Conservation (phyloP, 2,797 vertebrate species). For the Mormyrus proboscirostris region DNA sequence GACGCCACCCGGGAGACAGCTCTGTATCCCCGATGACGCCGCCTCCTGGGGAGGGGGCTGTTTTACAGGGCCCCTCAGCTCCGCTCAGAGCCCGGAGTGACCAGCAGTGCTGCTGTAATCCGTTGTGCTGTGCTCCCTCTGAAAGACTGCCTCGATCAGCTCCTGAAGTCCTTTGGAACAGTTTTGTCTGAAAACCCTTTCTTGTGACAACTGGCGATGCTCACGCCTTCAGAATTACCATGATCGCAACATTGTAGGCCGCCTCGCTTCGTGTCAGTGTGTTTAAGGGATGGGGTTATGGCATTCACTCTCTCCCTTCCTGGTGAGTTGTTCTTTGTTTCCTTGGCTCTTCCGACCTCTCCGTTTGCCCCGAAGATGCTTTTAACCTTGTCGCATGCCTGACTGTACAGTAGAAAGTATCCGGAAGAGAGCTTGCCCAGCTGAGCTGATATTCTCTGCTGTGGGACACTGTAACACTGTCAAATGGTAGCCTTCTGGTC, state of each 20-base stretch:
- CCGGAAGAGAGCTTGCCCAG: not conserved
- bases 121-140: not conserved
- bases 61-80: not conserved
- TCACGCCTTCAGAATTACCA: not conserved
- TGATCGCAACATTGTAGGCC: not conserved
- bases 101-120: not conserved
- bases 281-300: not conserved
- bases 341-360: not conserved
- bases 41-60: not conserved
- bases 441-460: not conserved
- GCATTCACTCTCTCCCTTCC: not conserved
- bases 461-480: not conserved
- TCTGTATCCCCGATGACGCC: not conserved
- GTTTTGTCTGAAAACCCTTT: not conserved
- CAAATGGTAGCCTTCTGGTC: not conserved
- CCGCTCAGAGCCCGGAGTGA: not conserved
- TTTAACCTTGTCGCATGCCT: not conserved
- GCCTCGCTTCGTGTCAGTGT: not conserved
- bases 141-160: not conserved
- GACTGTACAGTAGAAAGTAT: not conserved
- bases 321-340: not conserved
- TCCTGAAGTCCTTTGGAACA: not conserved
- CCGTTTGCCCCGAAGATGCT: not conserved
- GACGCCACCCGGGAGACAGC: not conserved
- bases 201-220: not conserved